Percentiles rank a stretch among this genome's conserved stretches.
Evolutionary conservation across 2,888 invertebrate genomes (phyloP).

Genomic region (Chrysodeixis includens): DNA sequence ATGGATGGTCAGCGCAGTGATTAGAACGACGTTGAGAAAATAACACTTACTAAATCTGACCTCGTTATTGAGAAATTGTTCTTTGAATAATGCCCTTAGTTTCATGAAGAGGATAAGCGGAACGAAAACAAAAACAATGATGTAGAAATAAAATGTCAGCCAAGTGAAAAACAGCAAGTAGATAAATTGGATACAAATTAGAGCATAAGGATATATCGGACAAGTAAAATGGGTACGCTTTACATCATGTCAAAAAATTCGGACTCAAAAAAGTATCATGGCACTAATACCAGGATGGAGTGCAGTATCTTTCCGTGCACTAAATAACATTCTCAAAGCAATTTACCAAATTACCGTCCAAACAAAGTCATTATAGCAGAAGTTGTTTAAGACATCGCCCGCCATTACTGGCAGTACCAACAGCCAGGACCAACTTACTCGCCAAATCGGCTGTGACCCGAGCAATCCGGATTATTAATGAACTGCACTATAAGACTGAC

Average conservation of each 20-base stretch:
- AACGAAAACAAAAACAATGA: neutral
- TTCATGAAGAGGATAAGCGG: neutral
- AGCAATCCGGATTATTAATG: too few species aligned
- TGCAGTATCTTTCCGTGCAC: neutral
- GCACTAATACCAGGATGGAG: constrained; percentile 7
- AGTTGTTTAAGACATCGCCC: too few species aligned
- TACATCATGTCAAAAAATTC: neutral
- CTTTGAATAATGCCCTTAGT: neutral
- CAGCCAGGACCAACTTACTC: too few species aligned
- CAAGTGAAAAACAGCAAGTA: too few species aligned
- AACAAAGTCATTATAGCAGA: neutral
- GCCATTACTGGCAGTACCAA: too few species aligned
- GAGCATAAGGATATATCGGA: too few species aligned
- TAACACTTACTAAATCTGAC: constrained; percentile 52
- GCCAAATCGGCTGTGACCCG: too few species aligned
- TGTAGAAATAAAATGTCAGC: neutral
- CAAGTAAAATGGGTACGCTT: too few species aligned
- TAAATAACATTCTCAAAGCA: constrained; percentile 20
- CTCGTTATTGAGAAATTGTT: constrained; percentile 37
- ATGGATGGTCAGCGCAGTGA: constrained; percentile 43
- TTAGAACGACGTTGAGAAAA: constrained; percentile 53
- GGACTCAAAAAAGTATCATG: neutral
- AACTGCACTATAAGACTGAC: too few species aligned
- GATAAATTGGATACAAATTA: too few species aligned
- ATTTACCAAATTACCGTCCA: constrained; percentile 24